Base-by-base conservation (phyloP, 2,888 invertebrate species). In the Urechis unicinctus region DNA sequence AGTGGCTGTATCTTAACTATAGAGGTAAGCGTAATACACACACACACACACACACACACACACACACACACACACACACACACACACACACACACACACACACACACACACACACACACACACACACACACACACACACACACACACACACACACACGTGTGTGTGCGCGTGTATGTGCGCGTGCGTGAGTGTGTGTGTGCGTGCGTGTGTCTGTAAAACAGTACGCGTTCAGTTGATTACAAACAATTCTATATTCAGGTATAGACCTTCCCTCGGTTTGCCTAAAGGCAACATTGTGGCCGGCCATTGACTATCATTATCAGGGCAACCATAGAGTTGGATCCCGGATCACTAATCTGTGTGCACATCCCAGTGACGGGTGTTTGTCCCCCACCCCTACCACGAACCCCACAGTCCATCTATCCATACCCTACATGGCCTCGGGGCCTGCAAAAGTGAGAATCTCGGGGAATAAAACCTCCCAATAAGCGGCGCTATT, bases 281-380 rank as follows among this genome's bases (percentile, higher is more conserved):
- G n/a, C n/a, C n/a, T n/a, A n/a, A n/a, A n/a, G n/a, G n/a, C n/a
- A n/a, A n/a, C n/a, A n/a, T n/a, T n/a, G n/a, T n/a, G n/a, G n/a
- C n/a, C n/a, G n/a, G n/a, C n/a, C n/a, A n/a, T n/a, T n/a, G n/a
- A n/a, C n/a, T n/a, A n/a, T n/a, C n/a, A n/a, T n/a, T n/a, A n/a
- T n/a, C n/a, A n/a, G n/a, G n/a, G n/a, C n/a, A n/a, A n/a, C n/a
- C n/a, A n/a, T n/a, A n/a, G n/a, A 26, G 47, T 28, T 47, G 26
- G 29, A 47, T 47, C 47, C 28, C 47, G n/a, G 26, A 47, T 26
- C 26, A 29, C 47, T 22, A 47, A 47, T 25, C 25, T 47, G n/a
- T n/a, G n/a, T n/a, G n/a, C n/a, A n/a, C n/a, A n/a, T n/a, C n/a
- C n/a, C n/a, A n/a, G n/a, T n/a, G n/a, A n/a, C n/a, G n/a, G n/a